These are phyloP conservation scores for Idaea aversata DNA, from an alignment of 2,888 invertebrate genomes.

Conservation along the genomic window DNA sequence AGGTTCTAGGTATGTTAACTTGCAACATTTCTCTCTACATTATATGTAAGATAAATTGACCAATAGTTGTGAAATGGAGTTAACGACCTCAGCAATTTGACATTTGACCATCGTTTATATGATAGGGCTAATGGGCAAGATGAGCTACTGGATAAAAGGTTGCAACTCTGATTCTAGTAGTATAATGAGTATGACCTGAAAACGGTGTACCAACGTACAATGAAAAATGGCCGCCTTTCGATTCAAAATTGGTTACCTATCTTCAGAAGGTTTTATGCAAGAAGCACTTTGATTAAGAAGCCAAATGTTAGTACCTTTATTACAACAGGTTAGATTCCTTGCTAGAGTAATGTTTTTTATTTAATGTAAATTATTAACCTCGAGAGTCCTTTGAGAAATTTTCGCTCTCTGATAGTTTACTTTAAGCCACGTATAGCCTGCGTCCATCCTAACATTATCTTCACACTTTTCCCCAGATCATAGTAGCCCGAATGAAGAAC, in stretches of 20 bases:
- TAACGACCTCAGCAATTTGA: not conserved
- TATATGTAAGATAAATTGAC: not conserved
- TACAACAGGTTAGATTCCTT: no score
- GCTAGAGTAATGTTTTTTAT: no score
- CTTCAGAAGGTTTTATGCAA: no score
- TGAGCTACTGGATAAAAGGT: not conserved
- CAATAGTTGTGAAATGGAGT: not conserved
- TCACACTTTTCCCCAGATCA: constrained; percentile 58
- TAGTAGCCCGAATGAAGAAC: constrained; percentile 83
- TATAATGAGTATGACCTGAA: not conserved
- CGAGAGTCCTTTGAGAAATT: not conserved
- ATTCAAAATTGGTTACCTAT: no score
- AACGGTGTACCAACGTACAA: not conserved
- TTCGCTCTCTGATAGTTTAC: not conserved
- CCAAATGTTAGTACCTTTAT: no score
- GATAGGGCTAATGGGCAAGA: not conserved
- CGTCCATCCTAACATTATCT: not conserved
- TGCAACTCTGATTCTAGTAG: not conserved
- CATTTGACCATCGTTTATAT: not conserved
- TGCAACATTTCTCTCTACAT: not conserved
- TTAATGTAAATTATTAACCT: no score
- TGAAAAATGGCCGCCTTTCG: no score
- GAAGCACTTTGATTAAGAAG: no score
- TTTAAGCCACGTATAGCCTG: not conserved
- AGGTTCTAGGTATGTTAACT: not conserved